Evolutionary conservation across 1,140 invertebrate species (phyloP), one percentile per base, ranked within the genome.

Genomic region (Lepeophtheirus salmonis): DNA sequence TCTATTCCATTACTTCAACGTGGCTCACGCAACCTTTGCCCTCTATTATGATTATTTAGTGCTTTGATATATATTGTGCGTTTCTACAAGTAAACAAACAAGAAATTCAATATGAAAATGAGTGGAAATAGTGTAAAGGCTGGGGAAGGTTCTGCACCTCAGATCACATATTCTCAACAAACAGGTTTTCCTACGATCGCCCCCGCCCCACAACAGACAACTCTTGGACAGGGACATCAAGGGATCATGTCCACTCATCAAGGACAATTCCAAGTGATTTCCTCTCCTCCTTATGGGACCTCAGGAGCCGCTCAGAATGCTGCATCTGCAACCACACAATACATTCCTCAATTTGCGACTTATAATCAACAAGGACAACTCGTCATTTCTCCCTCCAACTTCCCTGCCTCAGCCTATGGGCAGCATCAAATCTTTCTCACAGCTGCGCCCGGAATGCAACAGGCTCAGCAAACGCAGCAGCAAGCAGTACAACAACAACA

Each of bases 301-400:
- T 41, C 30, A 41, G 30, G 30, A 10, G 30, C 30, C 6, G n/a
- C 30, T 6, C n/a, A n/a, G n/a, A n/a, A n/a, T n/a, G n/a, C n/a
- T n/a, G 30, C 30, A 6, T n/a, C 6, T 6, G n/a, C 6, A 10
- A 41, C 30, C 30, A 41, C 30, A 41, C 30, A 41, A 41, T 41
- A 41, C 30, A 14, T 54, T 18, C 52, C 20, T 21, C 52, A 20
- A 2, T 54, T 54, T 23, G 52, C 52, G 14, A 20, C 52, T 13
- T 54, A 54, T 20, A 54, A 54, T 20, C 52, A 54, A 20, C 52
- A 54, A 13, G 52, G 52, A 1, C 52, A 54, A 24, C 52, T 54
- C 18, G 52, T 54, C 23, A 14, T 54, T n/a, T 24, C 20, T 16
- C 52, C 20, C 20, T 14, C 18, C 2, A 24, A 24, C 2, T 54